A percentile compares a stretch with the other conserved stretches of the same genome.
These are phyloP conservation scores for Halichoeres trimaculatus DNA, from an alignment of 2,113 vertebrate genomes.

Conservation along the genomic window DNA sequence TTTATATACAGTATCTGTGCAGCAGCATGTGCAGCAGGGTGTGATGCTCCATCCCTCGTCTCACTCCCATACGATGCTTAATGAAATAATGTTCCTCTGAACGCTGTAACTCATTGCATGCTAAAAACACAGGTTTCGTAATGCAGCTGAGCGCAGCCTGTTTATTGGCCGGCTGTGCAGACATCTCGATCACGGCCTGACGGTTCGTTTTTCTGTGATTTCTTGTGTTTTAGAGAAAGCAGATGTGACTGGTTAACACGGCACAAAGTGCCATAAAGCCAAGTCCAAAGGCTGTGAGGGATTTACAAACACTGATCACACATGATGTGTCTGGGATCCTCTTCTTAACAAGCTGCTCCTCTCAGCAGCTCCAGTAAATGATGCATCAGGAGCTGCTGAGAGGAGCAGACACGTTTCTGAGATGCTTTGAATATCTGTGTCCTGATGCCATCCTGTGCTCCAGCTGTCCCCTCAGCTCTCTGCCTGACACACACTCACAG, in stretches of 20 bases:
- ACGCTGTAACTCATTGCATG: constrained; percentile 28
- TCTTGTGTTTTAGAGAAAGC: constrained; percentile 69
- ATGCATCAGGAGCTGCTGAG: constrained; percentile 43
- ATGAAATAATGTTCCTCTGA: constrained; percentile 15
- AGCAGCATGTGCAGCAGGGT: constrained; percentile 21
- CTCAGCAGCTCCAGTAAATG: constrained; percentile 16
- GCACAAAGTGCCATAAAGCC: constrained; percentile 38
- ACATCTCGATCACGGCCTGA: constrained; percentile 71
- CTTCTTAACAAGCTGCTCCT: background rate
- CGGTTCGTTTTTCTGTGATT: constrained; percentile 70
- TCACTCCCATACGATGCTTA: constrained; percentile 21
- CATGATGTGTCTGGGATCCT: constrained; percentile 4
- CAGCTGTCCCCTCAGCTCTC: constrained; percentile 46
- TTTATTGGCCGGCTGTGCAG: constrained; percentile 77
- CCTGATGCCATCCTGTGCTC: constrained; percentile 46
- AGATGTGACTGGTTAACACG: constrained; percentile 61
- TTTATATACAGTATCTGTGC: constrained; percentile 30
- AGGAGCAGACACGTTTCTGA: constrained; percentile 29
- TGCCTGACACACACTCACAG: constrained; percentile 24
- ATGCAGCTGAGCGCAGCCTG: constrained; percentile 48
- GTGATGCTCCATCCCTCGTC: background rate
- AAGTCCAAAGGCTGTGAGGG: constrained; percentile 1
- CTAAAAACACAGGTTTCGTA: constrained; percentile 34
- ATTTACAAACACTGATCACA: constrained; percentile 35
- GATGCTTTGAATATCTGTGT: constrained; percentile 50